A percentile compares a stretch with the other conserved stretches of the same genome.
These are phyloP conservation scores for Hermodice carunculata DNA, from an alignment of 2,888 invertebrate species.

Conservation along the genomic window DNA sequence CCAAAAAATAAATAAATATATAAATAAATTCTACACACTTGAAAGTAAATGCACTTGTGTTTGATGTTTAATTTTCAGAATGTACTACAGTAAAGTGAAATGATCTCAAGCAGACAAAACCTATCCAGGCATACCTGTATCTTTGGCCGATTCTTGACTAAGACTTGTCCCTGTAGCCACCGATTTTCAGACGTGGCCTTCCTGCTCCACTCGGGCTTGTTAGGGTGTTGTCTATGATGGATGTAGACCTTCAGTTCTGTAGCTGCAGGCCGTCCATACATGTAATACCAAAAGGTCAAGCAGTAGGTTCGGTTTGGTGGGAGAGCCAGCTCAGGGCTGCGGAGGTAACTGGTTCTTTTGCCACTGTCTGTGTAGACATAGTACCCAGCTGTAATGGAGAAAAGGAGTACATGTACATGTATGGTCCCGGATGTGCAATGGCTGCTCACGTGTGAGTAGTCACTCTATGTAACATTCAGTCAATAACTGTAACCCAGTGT, in stretches of 20 bases:
- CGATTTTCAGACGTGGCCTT: slow-evolving; percentile 9
- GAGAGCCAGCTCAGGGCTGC: slow-evolving; percentile 36
- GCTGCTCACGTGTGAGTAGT: too few relatives aligned
- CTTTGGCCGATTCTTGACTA: slow-evolving; percentile 5
- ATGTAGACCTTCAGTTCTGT: slow-evolving; percentile 36
- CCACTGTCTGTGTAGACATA: slow-evolving; percentile 42
- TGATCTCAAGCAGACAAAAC: too few relatives aligned
- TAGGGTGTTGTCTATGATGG: slow-evolving; percentile 35
- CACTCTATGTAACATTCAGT: too few relatives aligned
- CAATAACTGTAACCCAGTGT: too few relatives aligned
- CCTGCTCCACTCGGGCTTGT: slow-evolving; percentile 40
- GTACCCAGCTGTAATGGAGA: slow-evolving; percentile 34
- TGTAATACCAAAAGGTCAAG: slow-evolving; percentile 43
- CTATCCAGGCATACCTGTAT: too few relatives aligned
- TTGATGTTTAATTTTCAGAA: too few relatives aligned
- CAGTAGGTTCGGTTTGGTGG: slow-evolving; percentile 27
- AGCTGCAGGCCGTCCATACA: slow-evolving; percentile 32
- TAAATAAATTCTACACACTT: neutral
- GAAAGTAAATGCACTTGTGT: too few relatives aligned
- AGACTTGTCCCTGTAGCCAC: slow-evolving; percentile 40
- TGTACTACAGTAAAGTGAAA: too few relatives aligned
- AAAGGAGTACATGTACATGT: too few relatives aligned
- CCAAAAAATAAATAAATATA: neutral
- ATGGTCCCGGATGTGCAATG: too few relatives aligned
- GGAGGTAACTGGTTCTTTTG: slow-evolving; percentile 33